A percentile compares a stretch with the other conserved stretches of the same genome.
Conservation (phyloP, 2,888 invertebrate species). For the Aphodius granarius region DNA sequence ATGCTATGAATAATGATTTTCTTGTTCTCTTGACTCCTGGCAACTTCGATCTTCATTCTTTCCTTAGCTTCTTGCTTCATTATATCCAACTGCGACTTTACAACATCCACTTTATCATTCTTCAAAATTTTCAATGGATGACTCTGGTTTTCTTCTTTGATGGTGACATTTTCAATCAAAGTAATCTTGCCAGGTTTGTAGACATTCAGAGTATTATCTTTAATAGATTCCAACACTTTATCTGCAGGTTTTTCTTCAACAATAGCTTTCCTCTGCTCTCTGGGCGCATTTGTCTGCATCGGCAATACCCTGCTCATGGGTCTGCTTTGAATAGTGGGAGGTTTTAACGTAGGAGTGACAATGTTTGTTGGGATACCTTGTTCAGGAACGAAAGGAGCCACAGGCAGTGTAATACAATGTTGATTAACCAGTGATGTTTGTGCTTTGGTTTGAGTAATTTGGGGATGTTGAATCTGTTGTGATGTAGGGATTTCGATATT, state of each 20-base stretch:
- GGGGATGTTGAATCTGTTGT: conserved; percentile 39
- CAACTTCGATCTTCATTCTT: neutral
- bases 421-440: conserved; percentile 51
- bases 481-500: neutral
- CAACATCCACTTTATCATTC: neutral
- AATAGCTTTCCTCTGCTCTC: conserved; percentile 57
- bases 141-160: conserved; percentile 21
- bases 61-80: neutral
- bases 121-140: neutral
- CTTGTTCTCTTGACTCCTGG: too few species aligned
- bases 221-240: conserved; percentile 17
- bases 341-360: conserved; percentile 67
- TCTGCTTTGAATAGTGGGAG: conserved; percentile 53
- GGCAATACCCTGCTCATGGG: conserved; percentile 80
- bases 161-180: conserved; percentile 33
- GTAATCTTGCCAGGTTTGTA: conserved; percentile 30
- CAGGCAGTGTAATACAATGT: conserved; percentile 63
- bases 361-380: conserved; percentile 72
- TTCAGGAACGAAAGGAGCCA: conserved; percentile 58
- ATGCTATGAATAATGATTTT: too few species aligned
- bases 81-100: neutral
- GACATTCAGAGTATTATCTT: neutral
- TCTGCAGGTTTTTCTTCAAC: conserved; percentile 22
- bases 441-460: conserved; percentile 34
- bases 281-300: conserved; percentile 66